These are phyloP conservation scores for Andrena praecox DNA, from an alignment of 2,888 invertebrate species.

Conservation along the genomic window DNA sequence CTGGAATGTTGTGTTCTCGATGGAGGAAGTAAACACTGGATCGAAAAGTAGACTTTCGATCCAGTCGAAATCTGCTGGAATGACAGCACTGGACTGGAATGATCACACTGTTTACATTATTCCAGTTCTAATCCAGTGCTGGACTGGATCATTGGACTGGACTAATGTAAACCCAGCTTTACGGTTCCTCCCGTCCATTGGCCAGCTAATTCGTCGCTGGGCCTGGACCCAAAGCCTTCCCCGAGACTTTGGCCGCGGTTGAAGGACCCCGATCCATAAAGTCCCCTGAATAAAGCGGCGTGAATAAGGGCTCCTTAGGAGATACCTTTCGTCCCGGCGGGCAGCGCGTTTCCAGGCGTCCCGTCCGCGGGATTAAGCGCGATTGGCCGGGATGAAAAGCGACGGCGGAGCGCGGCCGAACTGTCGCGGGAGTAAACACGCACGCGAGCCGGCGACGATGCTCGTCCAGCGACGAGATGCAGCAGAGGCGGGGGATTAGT, in stretches of 20 bases:
- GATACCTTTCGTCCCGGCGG: conserved; percentile 24
- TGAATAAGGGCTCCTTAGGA: not conserved
- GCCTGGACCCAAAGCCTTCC: not conserved
- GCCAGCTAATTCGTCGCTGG: too few relatives aligned
- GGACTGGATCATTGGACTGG: too few relatives aligned
- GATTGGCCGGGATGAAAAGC: conserved; percentile 29
- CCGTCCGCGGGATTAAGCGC: conserved; percentile 38
- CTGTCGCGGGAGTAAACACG: conserved; percentile 42
- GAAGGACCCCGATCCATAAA: conserved; percentile 28
- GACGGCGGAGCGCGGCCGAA: conserved; percentile 5
- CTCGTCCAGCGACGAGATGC: conserved; percentile 45
- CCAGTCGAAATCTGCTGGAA: too few relatives aligned
- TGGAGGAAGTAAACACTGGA: too few relatives aligned
- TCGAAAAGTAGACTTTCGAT: too few relatives aligned
- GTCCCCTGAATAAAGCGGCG: conserved; percentile 1
- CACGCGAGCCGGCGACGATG: conserved; percentile 47
- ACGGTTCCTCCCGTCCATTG: too few relatives aligned
- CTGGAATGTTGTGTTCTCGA: too few relatives aligned
- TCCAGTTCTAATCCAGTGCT: too few relatives aligned
- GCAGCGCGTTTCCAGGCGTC: not conserved
- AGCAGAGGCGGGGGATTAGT: conserved; percentile 67
- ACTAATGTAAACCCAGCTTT: too few relatives aligned
- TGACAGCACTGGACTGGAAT: too few relatives aligned
- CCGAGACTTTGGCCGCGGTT: conserved; percentile 9
- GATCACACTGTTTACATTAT: too few relatives aligned